A percentile compares a stretch with the other conserved stretches of the same genome.
phyloP scores from a whole-genome alignment of 2,113 vertebrate species.

The Phalacrocorax brasilianus region DNA sequence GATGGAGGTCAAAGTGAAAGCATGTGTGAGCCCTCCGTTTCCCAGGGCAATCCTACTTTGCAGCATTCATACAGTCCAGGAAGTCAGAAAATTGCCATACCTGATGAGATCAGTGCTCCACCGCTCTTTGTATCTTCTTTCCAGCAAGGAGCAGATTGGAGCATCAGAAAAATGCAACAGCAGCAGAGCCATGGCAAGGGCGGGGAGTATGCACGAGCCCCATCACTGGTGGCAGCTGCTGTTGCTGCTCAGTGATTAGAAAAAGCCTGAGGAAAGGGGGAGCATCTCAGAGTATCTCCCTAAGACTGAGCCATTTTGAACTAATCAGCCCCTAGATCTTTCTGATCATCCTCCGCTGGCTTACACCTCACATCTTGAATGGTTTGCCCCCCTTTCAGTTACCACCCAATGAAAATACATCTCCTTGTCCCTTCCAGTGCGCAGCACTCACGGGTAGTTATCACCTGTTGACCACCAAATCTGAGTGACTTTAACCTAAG shows the following conservation, averaged over 20 bases:
- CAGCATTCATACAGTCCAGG: background rate
- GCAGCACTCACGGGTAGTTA: background rate
- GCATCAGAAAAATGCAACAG: background rate
- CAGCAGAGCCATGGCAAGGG: background rate
- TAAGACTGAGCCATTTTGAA: background rate
- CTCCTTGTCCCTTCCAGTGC: accelerated
- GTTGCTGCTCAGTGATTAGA: background rate
- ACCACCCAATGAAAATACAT: background rate
- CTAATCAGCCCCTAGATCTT: background rate
- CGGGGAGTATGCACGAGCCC: accelerated
- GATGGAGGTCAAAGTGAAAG: background rate
- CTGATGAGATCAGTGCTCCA: background rate
- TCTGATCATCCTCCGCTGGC: background rate
- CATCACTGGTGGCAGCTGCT: background rate
- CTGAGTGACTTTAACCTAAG: background rate
- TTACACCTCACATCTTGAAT: background rate
- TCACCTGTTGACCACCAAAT: background rate
- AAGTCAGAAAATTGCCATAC: background rate
- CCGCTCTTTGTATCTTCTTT: background rate
- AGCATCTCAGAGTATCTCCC: background rate
- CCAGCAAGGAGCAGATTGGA: background rate
- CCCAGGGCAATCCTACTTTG: background rate
- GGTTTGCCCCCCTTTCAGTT: background rate
- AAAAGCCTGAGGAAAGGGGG: background rate
- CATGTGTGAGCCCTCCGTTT: background rate